phyloP scores from a whole-genome alignment of 1,140 invertebrate genomes.

The Drosophila bipectinata region DNA sequence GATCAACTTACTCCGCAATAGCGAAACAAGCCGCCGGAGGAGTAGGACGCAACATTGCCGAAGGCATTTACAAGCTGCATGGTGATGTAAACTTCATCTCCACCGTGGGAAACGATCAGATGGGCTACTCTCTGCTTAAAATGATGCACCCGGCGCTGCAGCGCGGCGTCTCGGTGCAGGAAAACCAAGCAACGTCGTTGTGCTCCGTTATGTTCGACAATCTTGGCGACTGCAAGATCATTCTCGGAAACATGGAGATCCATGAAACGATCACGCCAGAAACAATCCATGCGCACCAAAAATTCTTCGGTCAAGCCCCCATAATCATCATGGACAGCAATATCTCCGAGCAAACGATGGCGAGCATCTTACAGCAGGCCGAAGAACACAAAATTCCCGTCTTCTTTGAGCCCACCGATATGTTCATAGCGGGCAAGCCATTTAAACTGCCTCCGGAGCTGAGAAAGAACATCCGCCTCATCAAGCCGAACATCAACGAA shows the following conservation, averaged over 20 bases:
- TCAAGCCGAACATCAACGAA: constrained; percentile 91
- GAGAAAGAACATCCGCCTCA: constrained; percentile 85
- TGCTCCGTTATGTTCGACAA: constrained; percentile 90
- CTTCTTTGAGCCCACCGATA: constrained; percentile 89
- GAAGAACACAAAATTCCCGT: constrained; percentile 87
- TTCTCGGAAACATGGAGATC: constrained; percentile 93
- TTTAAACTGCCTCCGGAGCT: constrained; percentile 78
- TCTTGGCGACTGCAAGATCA: constrained; percentile 90
- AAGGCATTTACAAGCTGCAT: constrained; percentile 90
- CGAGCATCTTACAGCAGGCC: constrained; percentile 87
- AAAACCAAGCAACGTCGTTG: constrained; percentile 86
- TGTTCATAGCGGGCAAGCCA: constrained; percentile 86
- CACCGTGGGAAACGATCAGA: constrained; percentile 90
- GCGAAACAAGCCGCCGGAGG: constrained; percentile 90
- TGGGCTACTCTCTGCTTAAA: constrained; percentile 84
- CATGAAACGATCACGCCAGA: constrained; percentile 89
- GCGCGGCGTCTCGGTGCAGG: constrained; percentile 78
- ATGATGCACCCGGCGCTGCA: constrained; percentile 76
- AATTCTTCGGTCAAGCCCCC: constrained; percentile 86
- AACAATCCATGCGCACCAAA: constrained; percentile 85
- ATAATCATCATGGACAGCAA: constrained; percentile 94
- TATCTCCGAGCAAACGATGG: constrained; percentile 88
- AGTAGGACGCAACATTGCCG: constrained; percentile 96
- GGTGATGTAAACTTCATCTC: constrained; percentile 90
- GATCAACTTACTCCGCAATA: constrained; percentile 89